A percentile compares a stretch with the other conserved stretches of the same genome.
These are phyloP conservation scores for Ectemnius lituratus DNA, from an alignment of 2,888 invertebrate genomes.

Conservation along the genomic window DNA sequence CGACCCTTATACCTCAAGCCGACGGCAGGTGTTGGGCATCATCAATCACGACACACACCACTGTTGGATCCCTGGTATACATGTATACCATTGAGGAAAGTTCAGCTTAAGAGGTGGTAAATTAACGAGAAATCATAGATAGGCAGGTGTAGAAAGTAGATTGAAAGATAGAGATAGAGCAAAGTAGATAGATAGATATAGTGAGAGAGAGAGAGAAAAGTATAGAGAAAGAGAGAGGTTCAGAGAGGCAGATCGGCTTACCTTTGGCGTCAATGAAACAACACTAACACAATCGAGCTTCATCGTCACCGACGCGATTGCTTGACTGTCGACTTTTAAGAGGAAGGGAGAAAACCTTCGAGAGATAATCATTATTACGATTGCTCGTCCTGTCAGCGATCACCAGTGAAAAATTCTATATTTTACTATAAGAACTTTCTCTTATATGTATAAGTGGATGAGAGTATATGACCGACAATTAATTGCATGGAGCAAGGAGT, in stretches of 20 bases:
- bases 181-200: too few relatives aligned
- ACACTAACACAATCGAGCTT: slow-evolving; percentile 50
- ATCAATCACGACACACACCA: too few relatives aligned
- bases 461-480: not conserved
- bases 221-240: slow-evolving; percentile 34
- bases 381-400: slow-evolving; percentile 38
- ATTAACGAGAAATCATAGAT: too few relatives aligned
- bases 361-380: slow-evolving; percentile 22
- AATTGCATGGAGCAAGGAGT: not conserved
- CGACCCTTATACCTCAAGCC: too few relatives aligned
- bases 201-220: slow-evolving; percentile 24
- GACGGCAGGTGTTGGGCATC: too few relatives aligned
- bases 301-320: slow-evolving; percentile 45
- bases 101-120: too few relatives aligned
- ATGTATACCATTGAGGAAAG: too few relatives aligned
- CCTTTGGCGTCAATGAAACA: slow-evolving; percentile 60
- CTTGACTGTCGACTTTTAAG: slow-evolving; percentile 38
- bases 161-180: too few relatives aligned
- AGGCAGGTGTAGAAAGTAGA: too few relatives aligned
- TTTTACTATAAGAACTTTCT: not conserved
- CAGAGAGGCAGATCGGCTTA: slow-evolving; percentile 58
- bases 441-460: too few relatives aligned
- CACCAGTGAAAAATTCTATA: not conserved
- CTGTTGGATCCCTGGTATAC: too few relatives aligned
- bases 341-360: slow-evolving; percentile 33